Evolutionary conservation across 2,113 vertebrate genomes (phyloP).

Genomic region (Cephalophus harveyi): DNA sequence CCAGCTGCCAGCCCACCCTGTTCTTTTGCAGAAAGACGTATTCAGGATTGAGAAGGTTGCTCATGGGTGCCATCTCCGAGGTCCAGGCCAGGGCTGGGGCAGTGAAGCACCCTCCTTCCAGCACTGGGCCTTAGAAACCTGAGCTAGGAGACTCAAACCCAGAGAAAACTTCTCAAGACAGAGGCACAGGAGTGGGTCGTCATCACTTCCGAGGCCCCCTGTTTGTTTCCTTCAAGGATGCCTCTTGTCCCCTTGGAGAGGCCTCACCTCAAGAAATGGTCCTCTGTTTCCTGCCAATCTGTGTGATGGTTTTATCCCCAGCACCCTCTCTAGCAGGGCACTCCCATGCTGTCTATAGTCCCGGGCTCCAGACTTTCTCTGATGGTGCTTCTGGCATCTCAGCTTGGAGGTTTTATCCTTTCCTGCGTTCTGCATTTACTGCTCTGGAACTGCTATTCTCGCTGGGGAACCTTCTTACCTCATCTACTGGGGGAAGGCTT

Average conservation of each 20-base stretch:
- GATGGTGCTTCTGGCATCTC: not conserved
- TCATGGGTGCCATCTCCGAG: not conserved
- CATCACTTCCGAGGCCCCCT: not conserved
- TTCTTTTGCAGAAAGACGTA: not conserved
- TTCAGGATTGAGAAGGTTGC: not conserved
- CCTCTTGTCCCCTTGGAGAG: not conserved
- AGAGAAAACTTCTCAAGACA: not conserved
- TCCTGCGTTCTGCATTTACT: not conserved
- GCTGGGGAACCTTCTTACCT: not conserved
- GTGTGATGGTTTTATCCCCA: not conserved
- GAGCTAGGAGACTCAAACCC: not conserved
- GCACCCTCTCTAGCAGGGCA: not conserved
- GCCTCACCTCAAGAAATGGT: not conserved
- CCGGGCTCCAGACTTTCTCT: not conserved
- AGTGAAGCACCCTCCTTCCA: too few relatives aligned
- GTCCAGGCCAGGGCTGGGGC: not conserved
- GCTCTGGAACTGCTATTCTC: not conserved
- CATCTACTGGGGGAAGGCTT: not conserved
- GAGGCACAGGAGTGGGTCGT: rapidly evolving
- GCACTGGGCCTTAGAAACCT: not conserved
- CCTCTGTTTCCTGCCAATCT: not conserved
- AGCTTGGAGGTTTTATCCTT: not conserved
- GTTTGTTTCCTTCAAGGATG: not conserved
- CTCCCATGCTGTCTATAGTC: too few relatives aligned
- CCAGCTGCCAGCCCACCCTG: not conserved